These are phyloP conservation scores for Sericinus montela DNA, from an alignment of 2,888 invertebrate genomes.

Conservation along the genomic window DNA sequence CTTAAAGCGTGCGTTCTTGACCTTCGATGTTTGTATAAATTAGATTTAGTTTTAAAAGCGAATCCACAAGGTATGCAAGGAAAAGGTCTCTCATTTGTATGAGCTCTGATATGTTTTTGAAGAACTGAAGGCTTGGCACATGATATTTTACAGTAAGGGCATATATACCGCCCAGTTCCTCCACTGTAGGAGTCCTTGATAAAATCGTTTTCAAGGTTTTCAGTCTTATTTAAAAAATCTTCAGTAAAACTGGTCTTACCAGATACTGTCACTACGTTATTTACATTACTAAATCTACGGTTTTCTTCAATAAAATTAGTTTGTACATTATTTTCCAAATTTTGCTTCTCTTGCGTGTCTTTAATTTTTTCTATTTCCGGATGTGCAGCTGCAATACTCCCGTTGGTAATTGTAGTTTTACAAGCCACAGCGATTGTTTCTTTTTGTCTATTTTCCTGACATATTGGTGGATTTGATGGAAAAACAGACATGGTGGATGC, in stretches of 20 bases:
- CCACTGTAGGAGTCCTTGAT: slow-evolving; percentile 67
- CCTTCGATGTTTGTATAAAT: slow-evolving; percentile 93
- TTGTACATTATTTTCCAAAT: slow-evolving; percentile 73
- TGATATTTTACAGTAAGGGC: slow-evolving; percentile 91
- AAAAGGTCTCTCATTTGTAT: slow-evolving; percentile 95
- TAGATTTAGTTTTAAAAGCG: slow-evolving; percentile 96
- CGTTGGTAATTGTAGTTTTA: slow-evolving; percentile 59
- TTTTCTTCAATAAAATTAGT: slow-evolving; percentile 72
- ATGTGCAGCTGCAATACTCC: slow-evolving; percentile 68
- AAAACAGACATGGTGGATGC: slow-evolving; percentile 79
- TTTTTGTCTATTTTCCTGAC: slow-evolving; percentile 51
- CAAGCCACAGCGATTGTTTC: slow-evolving; percentile 50
- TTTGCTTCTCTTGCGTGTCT: slow-evolving; percentile 45
- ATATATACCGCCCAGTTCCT: slow-evolving; percentile 85
- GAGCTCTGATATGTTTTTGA: slow-evolving; percentile 95
- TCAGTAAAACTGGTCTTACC: slow-evolving; percentile 76
- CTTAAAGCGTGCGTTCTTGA: slow-evolving; percentile 85
- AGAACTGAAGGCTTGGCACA: slow-evolving; percentile 96
- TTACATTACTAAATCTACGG: slow-evolving; percentile 70
- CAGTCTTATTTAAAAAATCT: slow-evolving; percentile 78
- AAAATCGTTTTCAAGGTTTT: slow-evolving; percentile 75
- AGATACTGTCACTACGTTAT: slow-evolving; percentile 70
- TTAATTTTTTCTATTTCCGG: slow-evolving; percentile 72
- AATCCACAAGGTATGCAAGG: slow-evolving; percentile 94
- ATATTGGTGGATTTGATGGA: slow-evolving; percentile 49